Conservation (phyloP, 2,888 invertebrate genomes). For the Xanthia icteritia region DNA sequence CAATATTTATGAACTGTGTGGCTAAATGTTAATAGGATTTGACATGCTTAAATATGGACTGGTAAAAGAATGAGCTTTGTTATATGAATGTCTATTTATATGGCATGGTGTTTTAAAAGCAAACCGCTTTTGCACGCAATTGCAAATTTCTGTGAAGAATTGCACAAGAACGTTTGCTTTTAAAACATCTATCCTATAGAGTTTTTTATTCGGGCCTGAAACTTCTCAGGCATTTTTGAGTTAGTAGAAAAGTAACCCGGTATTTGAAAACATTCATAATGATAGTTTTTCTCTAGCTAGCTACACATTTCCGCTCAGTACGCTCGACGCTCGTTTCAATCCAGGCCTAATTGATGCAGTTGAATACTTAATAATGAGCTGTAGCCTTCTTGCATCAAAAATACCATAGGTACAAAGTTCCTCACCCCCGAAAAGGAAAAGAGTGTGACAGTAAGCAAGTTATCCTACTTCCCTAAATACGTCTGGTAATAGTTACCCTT, state of each 20-base stretch:
- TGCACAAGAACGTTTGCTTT: not conserved
- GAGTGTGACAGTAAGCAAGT: not conserved
- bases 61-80: conserved; percentile 44
- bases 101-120: conserved; percentile 9
- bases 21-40: conserved; percentile 65
- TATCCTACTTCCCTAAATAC: not conserved
- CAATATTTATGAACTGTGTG: conserved; percentile 65
- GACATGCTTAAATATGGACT: conserved; percentile 62
- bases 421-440: not conserved
- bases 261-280: too few species aligned
- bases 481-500: not conserved
- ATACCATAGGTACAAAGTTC: not conserved
- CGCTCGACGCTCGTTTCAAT: not conserved
- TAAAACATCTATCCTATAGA: not conserved
- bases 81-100: conserved; percentile 13
- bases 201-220: not conserved
- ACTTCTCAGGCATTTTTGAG: not conserved
- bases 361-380: not conserved
- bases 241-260: not conserved
- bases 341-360: not conserved
- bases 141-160: not conserved
- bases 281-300: not conserved
- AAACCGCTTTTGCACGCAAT: not conserved
- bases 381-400: not conserved
- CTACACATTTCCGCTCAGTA: not conserved